Evolutionary conservation across 2,888 invertebrate genomes (phyloP).

Genomic region (Zele albiditarsus): DNA sequence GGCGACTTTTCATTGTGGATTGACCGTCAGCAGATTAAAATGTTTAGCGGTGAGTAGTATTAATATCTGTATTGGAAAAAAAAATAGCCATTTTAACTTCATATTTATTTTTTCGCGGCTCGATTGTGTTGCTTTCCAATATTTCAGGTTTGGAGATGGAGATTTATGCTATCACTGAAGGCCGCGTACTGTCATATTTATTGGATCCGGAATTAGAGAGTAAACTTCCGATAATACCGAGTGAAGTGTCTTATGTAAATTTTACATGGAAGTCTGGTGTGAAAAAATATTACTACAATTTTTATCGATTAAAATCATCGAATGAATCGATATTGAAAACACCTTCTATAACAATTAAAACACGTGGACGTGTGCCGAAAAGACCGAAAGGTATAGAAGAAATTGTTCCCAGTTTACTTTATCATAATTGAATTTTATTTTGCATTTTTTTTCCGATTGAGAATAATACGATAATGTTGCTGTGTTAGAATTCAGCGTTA

Average conservation of each 20-base stretch:
- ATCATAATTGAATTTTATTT: neutral
- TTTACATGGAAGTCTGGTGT: conserved; percentile 92
- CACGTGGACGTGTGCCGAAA: conserved; percentile 88
- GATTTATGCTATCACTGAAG: conserved; percentile 92
- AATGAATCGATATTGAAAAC: conserved; percentile 88
- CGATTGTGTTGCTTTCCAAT: conserved; percentile 15
- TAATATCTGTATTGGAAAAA: neutral
- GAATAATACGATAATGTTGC: conserved; percentile 8
- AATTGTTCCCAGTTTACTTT: neutral
- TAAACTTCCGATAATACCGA: conserved; percentile 91
- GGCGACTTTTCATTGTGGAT: conserved; percentile 90
- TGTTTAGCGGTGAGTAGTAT: conserved; percentile 85
- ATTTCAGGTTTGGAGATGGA: conserved; percentile 85
- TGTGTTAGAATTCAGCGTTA: conserved; percentile 87
- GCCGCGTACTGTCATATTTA: conserved; percentile 88
- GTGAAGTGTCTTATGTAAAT: conserved; percentile 92
- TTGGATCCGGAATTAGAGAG: conserved; percentile 92
- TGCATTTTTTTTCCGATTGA: neutral
- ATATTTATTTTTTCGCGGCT: conserved; percentile 15
- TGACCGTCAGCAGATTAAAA: conserved; percentile 91
- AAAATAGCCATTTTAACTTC: neutral
- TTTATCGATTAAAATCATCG: conserved; percentile 88
- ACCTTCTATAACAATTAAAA: conserved; percentile 91
- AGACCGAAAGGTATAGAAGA: conserved; percentile 82
- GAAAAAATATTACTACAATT: conserved; percentile 89